Conservation (phyloP, 1,140 invertebrate genomes). For the Zeugodacus cucurbitae region DNA sequence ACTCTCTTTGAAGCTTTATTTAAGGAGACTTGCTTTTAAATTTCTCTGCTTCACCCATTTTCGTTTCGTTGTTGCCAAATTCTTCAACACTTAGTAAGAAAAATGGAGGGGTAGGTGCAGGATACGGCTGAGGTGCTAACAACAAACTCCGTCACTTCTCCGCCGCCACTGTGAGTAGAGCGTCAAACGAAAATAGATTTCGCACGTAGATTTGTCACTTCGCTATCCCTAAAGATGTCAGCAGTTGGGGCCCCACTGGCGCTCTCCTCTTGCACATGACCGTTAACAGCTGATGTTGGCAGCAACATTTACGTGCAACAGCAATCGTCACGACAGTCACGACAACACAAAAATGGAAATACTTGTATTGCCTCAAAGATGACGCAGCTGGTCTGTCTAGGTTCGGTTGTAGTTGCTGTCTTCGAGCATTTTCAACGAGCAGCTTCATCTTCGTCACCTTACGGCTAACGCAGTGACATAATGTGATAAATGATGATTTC, state of each 20-base stretch:
- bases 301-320: constrained; percentile 3
- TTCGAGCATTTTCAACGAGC: neutral
- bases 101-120: no score
- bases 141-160: no score
- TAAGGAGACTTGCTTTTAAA: no score
- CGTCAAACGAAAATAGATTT: neutral
- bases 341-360: neutral
- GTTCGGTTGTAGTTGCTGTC: neutral
- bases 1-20: no score
- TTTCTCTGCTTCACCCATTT: no score
- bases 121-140: no score
- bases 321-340: constrained; percentile 11
- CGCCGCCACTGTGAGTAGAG: no score
- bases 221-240: neutral
- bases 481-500: constrained; percentile 37
- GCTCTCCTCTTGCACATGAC: neutral
- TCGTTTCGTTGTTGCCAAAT: neutral
- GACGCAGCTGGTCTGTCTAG: neutral
- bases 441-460: constrained; percentile 22
- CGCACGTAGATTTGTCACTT: neutral
- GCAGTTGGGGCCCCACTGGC: neutral
- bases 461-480: constrained; percentile 27
- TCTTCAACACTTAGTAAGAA: neutral
- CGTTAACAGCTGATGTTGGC: neutral
- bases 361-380: neutral